Percentiles rank a stretch among this genome's conserved stretches.
These are phyloP conservation scores for Vanessa tameamea DNA, from an alignment of 1,140 invertebrate species.

Conservation along the genomic window DNA sequence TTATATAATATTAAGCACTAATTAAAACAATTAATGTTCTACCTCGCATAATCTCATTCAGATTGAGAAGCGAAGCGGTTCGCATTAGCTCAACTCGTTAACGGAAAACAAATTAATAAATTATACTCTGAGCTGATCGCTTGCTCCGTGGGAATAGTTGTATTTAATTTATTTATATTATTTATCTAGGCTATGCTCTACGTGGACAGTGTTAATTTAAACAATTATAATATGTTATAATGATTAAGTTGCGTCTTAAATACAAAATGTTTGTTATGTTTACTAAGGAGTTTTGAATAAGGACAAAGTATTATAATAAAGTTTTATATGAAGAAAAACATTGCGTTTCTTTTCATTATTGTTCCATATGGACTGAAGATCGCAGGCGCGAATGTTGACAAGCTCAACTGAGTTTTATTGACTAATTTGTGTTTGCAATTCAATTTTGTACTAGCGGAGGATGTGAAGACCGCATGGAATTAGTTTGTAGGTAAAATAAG, in stretches of 20 bases:
- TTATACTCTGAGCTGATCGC: conserved; percentile 60
- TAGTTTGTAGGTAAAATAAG: too few relatives aligned
- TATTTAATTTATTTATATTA: conserved; percentile 54
- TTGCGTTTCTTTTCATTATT: too few relatives aligned
- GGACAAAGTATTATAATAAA: too few relatives aligned
- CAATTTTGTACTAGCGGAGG: too few relatives aligned
- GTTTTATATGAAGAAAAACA: too few relatives aligned
- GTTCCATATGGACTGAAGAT: too few relatives aligned
- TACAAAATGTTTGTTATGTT: conserved; percentile 9
- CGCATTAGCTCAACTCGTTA: conserved; percentile 69
- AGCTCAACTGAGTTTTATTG: too few relatives aligned
- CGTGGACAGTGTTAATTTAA: conserved; percentile 41
- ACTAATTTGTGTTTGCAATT: too few relatives aligned
- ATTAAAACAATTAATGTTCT: conserved; percentile 14
- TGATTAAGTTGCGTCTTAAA: conserved; percentile 12
- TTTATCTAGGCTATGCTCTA: conserved; percentile 49
- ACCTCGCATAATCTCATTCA: conserved; percentile 54
- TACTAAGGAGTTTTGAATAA: conserved; percentile 1
- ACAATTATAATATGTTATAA: conserved; percentile 30
- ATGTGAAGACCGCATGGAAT: too few relatives aligned
- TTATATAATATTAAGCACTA: background rate
- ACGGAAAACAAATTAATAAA: conserved; percentile 78
- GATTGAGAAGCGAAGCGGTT: conserved; percentile 50
- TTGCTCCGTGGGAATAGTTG: conserved; percentile 63
- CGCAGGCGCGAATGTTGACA: too few relatives aligned